Evolutionary conservation across 2,888 invertebrate genomes (phyloP).

Genomic region (Phortica magna): DNA sequence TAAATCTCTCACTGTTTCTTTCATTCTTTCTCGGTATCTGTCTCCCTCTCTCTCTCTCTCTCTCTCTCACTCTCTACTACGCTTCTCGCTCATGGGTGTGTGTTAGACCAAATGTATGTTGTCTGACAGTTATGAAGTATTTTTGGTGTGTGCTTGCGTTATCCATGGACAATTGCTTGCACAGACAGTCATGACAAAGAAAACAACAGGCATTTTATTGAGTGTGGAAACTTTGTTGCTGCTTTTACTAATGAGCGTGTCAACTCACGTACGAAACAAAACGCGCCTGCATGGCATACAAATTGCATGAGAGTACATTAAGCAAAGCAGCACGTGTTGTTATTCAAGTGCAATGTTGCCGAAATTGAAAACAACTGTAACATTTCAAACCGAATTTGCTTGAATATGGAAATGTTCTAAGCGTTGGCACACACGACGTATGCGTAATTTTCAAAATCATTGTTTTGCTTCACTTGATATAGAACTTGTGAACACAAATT

Average conservation of each 20-base stretch:
- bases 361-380: constrained; percentile 64
- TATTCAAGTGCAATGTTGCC: constrained; percentile 56
- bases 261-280: constrained; percentile 40
- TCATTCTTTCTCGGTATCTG: constrained; percentile 40
- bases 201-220: constrained; percentile 50
- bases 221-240: constrained; percentile 54
- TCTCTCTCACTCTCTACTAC: constrained; percentile 17
- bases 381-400: constrained; percentile 37
- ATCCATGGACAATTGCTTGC: constrained; percentile 29
- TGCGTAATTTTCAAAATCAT: neutral
- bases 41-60: constrained; percentile 38
- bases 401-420: neutral
- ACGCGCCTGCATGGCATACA: neutral
- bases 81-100: neutral
- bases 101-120: constrained; percentile 56
- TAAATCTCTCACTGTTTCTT: constrained; percentile 35
- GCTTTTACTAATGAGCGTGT: constrained; percentile 60
- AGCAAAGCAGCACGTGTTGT: neutral
- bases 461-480: too few relatives aligned
- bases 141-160: constrained; percentile 38
- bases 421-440: neutral
- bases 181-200: neutral
- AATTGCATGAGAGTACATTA: neutral
- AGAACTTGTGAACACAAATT: too few relatives aligned
- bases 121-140: constrained; percentile 71